Evolutionary conservation across 2,113 vertebrate genomes (phyloP), one percentile per base, ranked within the genome.

Genomic region (Bos javanicus): DNA sequence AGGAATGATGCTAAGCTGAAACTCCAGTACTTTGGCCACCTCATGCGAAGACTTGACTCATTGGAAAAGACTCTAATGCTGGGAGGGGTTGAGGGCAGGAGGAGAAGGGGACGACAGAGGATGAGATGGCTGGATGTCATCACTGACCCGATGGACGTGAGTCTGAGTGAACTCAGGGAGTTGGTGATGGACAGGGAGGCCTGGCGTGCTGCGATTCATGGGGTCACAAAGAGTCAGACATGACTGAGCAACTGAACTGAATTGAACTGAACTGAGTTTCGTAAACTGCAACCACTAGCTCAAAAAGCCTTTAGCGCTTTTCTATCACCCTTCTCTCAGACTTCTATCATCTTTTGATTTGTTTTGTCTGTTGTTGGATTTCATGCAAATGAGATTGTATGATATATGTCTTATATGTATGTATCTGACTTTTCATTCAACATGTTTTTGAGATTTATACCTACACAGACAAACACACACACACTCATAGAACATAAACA

Each of bases 91-190:
- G 2, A 13, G 59, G 59, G 12, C 59, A 60, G 26, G 59, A 60
- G 59, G 59, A 60, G 12, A 60, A 60, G 59, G 28, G 59, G 28
- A 62, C 2, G 0, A 30, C 59, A 14, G 13, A 62, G 28, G 59
- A 30, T 62, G 13, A 62, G 59, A 62, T 30, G 59, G 59, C 6
- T 62, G 28, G 59, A 62, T 62, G 59, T 1, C 2, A 62, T 62
- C 28, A 62, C 28, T 0, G 2, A 62, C 59, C 30, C 13, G 0
- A 30, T 1, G 13, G 2, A 30, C 6, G 0, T 62, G 59, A 62
- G 59, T 62, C 2, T 62, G 28, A 30, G 12, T 30, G 13, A 62
- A 62, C 28, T 62, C 28, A 0, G 2, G 28, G 28, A 30, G 60
- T 7, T 30, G 60, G 28, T 62, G 60, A 62, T 62, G 28, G 60